Evolutionary conservation across 2,113 vertebrate species (phyloP).

Genomic region (Oncorhynchus keta): DNA sequence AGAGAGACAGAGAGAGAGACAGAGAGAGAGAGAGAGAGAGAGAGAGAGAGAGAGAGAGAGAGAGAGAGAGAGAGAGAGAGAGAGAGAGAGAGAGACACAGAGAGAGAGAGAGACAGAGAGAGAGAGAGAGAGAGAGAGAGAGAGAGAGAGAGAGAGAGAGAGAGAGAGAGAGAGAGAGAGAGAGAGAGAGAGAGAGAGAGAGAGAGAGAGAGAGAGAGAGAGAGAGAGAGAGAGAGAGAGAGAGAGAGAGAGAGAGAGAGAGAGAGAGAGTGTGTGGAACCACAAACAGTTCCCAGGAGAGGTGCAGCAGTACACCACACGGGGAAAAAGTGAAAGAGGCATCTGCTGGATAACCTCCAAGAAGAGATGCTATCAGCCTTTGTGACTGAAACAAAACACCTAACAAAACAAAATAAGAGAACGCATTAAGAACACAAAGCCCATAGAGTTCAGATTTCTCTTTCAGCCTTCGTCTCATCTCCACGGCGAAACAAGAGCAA

Average conservation of each 20-base stretch:
- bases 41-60: slow-evolving; percentile 9
- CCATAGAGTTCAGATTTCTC: not conserved
- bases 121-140: not conserved
- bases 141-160: slow-evolving; percentile 10
- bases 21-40: not conserved
- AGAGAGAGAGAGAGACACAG: slow-evolving; percentile 7
- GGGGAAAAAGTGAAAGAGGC: not conserved
- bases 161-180: slow-evolving; percentile 5
- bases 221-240: slow-evolving; percentile 9
- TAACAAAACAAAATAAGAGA: slow-evolving; percentile 26
- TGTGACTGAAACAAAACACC: slow-evolving; percentile 32
- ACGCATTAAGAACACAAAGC: slow-evolving; percentile 32
- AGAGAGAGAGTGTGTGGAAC: not conserved
- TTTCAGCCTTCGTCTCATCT: not conserved
- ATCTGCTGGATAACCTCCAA: slow-evolving; percentile 27
- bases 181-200: not conserved
- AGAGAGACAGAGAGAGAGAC: slow-evolving; percentile 3
- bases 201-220: slow-evolving; percentile 9
- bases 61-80: slow-evolving; percentile 8
- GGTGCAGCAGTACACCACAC: not conserved
- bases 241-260: slow-evolving; percentile 2
- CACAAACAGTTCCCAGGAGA: not conserved
- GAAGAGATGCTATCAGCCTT: slow-evolving; percentile 38
- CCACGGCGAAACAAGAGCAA: slow-evolving; percentile 21
- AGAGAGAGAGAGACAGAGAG: no score